Evolutionary conservation across 35 echinoderm and acorn worm species (phyloP).

Genomic region (Ophiothrix spiculata): DNA sequence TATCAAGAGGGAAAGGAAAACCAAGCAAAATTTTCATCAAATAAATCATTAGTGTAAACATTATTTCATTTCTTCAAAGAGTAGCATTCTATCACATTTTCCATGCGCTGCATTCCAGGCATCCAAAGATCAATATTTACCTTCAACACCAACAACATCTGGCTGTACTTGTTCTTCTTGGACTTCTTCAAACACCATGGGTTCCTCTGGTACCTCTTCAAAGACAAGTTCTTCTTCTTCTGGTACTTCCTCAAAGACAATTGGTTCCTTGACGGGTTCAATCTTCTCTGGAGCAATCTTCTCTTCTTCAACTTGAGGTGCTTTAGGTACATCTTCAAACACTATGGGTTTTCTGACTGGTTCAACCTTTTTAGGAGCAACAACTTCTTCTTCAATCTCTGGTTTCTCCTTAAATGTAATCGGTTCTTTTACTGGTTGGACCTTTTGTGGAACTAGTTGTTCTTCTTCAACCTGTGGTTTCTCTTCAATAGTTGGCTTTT

Average conservation of each 20-base stretch:
- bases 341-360: slow-evolving; percentile 30
- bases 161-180: slow-evolving; percentile 12
- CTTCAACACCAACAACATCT: slow-evolving; percentile 9
- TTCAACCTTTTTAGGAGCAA: slow-evolving; percentile 11
- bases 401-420: slow-evolving; percentile 4
- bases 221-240: slow-evolving; percentile 38
- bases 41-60: no score
- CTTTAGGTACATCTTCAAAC: slow-evolving; percentile 35
- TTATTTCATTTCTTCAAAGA: no score
- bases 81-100: neutral
- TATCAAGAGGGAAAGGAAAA: no score
- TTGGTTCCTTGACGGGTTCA: slow-evolving; percentile 13
- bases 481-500: slow-evolving; percentile 24
- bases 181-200: slow-evolving; percentile 29
- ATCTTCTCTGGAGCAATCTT: slow-evolving; percentile 8
- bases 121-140: neutral
- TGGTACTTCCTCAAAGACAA: slow-evolving; percentile 64
- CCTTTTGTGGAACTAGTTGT: slow-evolving; percentile 31
- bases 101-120: neutral
- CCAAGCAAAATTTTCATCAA: no score
- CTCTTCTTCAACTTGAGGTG: slow-evolving; percentile 17
- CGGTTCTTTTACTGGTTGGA: slow-evolving; percentile 10
- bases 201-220: slow-evolving; percentile 22
- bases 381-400: slow-evolving; percentile 10
- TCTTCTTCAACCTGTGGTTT: slow-evolving; percentile 41